A percentile compares a stretch with the other conserved stretches of the same genome.
These are phyloP conservation scores for Cremastinae sp. DNA, from an alignment of 2,888 invertebrate species.

Conservation along the genomic window DNA sequence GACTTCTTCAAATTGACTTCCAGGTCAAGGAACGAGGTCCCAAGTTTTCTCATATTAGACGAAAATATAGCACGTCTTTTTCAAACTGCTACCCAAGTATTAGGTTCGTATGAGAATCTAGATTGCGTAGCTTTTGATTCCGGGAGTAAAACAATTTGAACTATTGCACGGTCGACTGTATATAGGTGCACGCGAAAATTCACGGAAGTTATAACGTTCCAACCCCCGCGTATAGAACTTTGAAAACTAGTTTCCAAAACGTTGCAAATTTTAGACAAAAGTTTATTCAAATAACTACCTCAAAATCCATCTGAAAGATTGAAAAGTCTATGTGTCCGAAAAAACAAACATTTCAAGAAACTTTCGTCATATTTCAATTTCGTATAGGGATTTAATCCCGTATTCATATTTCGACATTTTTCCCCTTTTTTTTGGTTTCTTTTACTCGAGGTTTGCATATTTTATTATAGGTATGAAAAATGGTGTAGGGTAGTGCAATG, in stretches of 20 bases:
- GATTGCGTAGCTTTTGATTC: conserved; percentile 8
- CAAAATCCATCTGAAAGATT: conserved; percentile 1
- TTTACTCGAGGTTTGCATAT: too few relatives aligned
- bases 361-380: too few relatives aligned
- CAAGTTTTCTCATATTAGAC: conserved; percentile 10
- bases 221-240: conserved; percentile 18
- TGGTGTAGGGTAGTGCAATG: not conserved
- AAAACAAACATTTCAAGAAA: too few relatives aligned
- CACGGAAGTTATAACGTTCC: conserved; percentile 18
- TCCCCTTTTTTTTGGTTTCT: too few relatives aligned
- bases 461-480: too few relatives aligned
- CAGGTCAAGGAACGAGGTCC: not conserved
- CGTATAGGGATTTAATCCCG: too few relatives aligned
- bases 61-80: not conserved
- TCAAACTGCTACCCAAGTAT: too few relatives aligned
- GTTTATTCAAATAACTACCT: conserved; percentile 29
- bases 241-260: conserved; percentile 40
- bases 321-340: too few relatives aligned
- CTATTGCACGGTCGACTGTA: conserved; percentile 7
- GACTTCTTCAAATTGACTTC: too few relatives aligned
- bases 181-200: not conserved
- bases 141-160: conserved; percentile 23
- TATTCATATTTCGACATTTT: too few relatives aligned
- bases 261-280: conserved; percentile 26
- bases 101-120: conserved; percentile 1